phyloP scores from a whole-genome alignment of 2,797 vertebrate species.

The Lerista edwardsae region DNA sequence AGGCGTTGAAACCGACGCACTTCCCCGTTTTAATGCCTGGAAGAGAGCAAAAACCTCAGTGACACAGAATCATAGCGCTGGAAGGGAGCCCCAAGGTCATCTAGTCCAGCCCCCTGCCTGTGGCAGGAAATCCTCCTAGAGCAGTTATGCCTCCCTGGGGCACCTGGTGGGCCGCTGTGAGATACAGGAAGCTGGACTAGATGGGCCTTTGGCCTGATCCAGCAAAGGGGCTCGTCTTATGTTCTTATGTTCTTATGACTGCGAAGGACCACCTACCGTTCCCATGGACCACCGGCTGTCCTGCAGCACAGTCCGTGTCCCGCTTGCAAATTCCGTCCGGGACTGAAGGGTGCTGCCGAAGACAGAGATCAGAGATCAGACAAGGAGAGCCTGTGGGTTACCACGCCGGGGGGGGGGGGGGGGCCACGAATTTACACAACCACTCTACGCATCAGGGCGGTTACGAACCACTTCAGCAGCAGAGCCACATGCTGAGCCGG shows the following conservation, averaged over 20 bases:
- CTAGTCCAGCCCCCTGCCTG: no score
- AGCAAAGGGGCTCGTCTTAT: no score
- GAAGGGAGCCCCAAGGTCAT: no score
- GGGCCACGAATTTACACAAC: neutral
- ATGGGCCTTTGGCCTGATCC: no score
- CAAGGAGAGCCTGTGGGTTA: neutral
- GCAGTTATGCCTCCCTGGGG: neutral
- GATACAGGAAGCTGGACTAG: no score
- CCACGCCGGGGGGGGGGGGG: neutral
- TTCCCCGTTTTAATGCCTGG: conserved; percentile 79
- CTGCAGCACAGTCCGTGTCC: conserved; percentile 71
- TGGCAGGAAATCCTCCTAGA: no score
- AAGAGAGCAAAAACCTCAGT: conserved; percentile 32
- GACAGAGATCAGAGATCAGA: neutral
- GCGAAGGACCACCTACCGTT: conserved; percentile 69
- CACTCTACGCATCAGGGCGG: no score
- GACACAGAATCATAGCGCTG: no score
- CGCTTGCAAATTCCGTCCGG: conserved; percentile 65
- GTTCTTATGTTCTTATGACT: no score
- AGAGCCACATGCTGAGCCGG: accelerated
- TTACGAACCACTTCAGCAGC: no score
- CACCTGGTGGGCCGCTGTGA: no score
- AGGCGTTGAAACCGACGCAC: conserved; percentile 71
- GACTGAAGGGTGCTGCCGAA: conserved; percentile 72
- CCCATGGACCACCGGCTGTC: conserved; percentile 70